Base-by-base conservation (phyloP, 2,888 invertebrate species). In the Choristoneura rosaceana region DNA sequence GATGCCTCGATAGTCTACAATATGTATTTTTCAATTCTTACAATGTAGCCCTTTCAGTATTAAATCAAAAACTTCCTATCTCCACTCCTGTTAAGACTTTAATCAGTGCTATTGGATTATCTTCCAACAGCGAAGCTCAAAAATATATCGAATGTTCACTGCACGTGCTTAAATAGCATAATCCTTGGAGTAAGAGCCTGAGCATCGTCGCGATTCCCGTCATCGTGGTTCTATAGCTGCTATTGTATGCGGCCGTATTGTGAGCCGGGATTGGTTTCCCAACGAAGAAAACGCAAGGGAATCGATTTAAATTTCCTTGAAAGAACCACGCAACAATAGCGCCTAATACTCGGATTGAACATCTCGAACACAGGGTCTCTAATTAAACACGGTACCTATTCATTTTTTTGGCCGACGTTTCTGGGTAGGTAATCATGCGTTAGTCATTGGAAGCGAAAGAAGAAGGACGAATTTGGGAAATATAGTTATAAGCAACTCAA, bases 271-370 rank as follows among this genome's bases (percentile, higher is more conserved):
- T 92, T 92, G 91, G 90, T 90, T 93, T 89, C 88, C 84, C 85
- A 81, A 76, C 84, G 86, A 85, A 87, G 90, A 90, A 89, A 91
- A 89, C 89, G 85, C 85, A 78, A 77, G 84, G 87, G 90, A 92
- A 92, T 92, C 90, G 93, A 93, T 93, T 93, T 93, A 89, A 92
- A 92, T 90, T 86, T 87, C 86, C 87, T 86, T 87, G 86, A 89
- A 91, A 88, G 89, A 89, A 86, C 80, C 85, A 80, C 84, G 82
- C 89, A 84, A 90, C 93, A 92, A 93, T 87, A 81, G 89, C 83
- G 77, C 80, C 86, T 90, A 88, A 91, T 92, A 89, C 88, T 84
- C 80, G 83, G 84, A 87, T 85, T 84, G 82, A 81, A 85, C 83
- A 84, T 84, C 85, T 82, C 79, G 79, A 84, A 88, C 85, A 84